phyloP scores from a whole-genome alignment of 2,113 vertebrate genomes.

The Atrichornis clamosus region DNA sequence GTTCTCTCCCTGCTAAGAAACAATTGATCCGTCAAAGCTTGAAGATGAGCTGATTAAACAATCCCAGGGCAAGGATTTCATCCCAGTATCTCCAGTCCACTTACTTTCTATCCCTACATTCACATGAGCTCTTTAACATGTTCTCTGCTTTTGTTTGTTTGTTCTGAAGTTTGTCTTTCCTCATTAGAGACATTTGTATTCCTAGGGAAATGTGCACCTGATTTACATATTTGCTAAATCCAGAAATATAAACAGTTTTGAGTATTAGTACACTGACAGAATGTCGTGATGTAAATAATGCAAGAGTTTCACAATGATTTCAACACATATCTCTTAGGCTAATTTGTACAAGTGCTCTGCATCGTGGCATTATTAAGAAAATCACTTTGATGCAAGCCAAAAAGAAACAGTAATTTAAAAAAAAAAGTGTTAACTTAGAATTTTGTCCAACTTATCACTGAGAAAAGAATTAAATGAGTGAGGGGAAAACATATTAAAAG shows the following conservation, averaged over 20 bases:
- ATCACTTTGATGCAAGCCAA: constrained; percentile 16
- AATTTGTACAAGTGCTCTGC: background rate
- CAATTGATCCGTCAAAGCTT: background rate
- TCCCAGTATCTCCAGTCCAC: background rate
- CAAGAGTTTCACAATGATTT: constrained; percentile 19
- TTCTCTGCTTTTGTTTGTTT: background rate
- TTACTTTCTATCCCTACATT: background rate
- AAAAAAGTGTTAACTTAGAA: background rate
- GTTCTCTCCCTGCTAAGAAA: background rate
- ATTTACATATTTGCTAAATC: constrained; percentile 53
- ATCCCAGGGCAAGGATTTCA: background rate
- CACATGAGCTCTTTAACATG: background rate
- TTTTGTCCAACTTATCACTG: background rate
- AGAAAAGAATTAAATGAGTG: background rate
- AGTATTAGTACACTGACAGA: background rate
- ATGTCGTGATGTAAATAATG: constrained; percentile 41
- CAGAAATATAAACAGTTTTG: constrained; percentile 31
- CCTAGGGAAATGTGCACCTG: constrained; percentile 16
- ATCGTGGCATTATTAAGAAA: constrained; percentile 18
- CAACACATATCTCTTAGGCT: constrained; percentile 6
- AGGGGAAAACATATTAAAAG: background rate
- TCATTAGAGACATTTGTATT: constrained; percentile 27
- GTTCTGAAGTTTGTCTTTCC: constrained; percentile 27
- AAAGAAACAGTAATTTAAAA: constrained; percentile 7
- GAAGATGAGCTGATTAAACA: constrained; percentile 9